Evolutionary conservation across 2,888 invertebrate genomes (phyloP).

Genomic region (Acleris emargana): DNA sequence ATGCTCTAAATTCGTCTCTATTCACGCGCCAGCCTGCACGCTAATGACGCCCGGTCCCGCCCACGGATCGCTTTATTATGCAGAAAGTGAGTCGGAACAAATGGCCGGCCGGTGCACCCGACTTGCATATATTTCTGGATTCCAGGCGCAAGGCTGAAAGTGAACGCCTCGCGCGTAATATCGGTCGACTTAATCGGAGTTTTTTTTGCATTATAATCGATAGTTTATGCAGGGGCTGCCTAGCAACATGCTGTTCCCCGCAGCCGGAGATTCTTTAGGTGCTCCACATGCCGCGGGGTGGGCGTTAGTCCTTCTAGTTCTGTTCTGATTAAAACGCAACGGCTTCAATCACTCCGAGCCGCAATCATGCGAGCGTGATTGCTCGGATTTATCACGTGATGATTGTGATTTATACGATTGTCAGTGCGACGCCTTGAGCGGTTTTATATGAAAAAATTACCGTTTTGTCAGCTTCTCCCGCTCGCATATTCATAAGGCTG

Average conservation of each 20-base stretch:
- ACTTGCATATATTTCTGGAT: constrained; percentile 49
- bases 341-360: constrained; percentile 23
- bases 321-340: constrained; percentile 20
- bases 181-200: constrained; percentile 2
- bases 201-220: constrained; percentile 20
- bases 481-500: constrained; percentile 75
- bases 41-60: constrained; percentile 55
- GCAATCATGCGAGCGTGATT: constrained; percentile 33
- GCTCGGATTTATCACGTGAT: constrained; percentile 52
- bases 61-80: constrained; percentile 66
- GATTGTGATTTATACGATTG: constrained; percentile 59
- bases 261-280: background rate
- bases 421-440: constrained; percentile 39
- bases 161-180: constrained; percentile 43
- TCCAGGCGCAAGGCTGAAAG: constrained; percentile 52
- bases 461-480: constrained; percentile 60
- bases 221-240: constrained; percentile 10
- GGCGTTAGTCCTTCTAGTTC: constrained; percentile 9
- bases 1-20: constrained; percentile 8
- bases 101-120: constrained; percentile 50
- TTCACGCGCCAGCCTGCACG: background rate
- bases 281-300: background rate
- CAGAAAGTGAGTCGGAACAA: constrained; percentile 63
- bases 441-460: constrained; percentile 63
- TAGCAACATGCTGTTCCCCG: background rate